phyloP scores from a whole-genome alignment of 2,888 invertebrate species.

The Dicycla oo region DNA sequence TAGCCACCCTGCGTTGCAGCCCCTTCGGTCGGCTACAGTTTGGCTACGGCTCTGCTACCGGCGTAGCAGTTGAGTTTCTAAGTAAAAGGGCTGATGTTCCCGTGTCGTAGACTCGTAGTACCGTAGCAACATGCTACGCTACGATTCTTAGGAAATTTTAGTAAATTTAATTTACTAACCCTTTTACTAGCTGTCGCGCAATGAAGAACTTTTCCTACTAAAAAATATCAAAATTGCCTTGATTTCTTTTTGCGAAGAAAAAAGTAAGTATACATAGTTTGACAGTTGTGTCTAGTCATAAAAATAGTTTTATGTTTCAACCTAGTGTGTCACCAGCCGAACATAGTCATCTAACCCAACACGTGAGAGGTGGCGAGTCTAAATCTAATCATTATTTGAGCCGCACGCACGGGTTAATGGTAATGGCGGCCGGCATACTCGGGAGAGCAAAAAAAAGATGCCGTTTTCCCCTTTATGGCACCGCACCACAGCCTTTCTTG shows the following conservation, averaged over 20 bases:
- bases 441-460: slow-evolving; percentile 80
- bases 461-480: slow-evolving; percentile 84
- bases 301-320: neutral
- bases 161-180: too few species aligned
- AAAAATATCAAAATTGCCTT: too few species aligned
- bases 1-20: slow-evolving; percentile 19
- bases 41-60: neutral
- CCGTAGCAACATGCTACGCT: slow-evolving; percentile 1
- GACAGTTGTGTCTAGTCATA: too few species aligned
- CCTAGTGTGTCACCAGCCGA: slow-evolving; percentile 28
- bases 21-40: neutral
- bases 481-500: slow-evolving; percentile 86
- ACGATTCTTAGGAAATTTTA: neutral
- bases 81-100: neutral
- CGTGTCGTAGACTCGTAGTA: neutral
- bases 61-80: neutral
- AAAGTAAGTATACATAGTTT: too few species aligned
- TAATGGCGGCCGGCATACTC: slow-evolving; percentile 76
- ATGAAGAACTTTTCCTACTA: too few species aligned
- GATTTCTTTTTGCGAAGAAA: too few species aligned
- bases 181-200: too few species aligned
- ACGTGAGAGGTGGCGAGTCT: slow-evolving; percentile 58
- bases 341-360: slow-evolving; percentile 29
- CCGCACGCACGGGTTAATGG: slow-evolving; percentile 73
- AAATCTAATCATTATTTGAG: slow-evolving; percentile 74